These are phyloP conservation scores for Pseudocheirus occidentalis DNA, from an alignment of 2,797 vertebrate genomes.

Conservation along the genomic window DNA sequence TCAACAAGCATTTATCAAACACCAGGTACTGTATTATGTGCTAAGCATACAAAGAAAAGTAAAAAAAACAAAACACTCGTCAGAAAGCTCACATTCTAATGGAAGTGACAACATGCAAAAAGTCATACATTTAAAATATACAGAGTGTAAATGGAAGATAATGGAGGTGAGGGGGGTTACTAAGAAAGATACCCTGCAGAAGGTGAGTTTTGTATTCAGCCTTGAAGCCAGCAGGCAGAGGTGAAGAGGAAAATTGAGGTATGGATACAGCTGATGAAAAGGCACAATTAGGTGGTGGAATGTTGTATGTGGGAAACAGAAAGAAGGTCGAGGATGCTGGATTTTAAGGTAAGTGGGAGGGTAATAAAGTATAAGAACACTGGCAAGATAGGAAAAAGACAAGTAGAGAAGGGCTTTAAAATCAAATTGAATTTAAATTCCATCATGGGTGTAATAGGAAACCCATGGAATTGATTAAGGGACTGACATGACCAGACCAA, in stretches of 20 bases:
- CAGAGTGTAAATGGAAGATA: background rate
- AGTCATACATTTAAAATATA: background rate
- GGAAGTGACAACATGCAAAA: background rate
- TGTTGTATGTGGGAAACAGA: background rate
- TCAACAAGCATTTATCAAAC: background rate
- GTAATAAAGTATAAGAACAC: background rate
- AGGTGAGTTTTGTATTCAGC: background rate
- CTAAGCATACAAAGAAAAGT: background rate
- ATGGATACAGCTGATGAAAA: background rate
- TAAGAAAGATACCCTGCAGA: background rate
- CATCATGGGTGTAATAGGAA: background rate
- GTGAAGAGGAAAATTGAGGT: background rate
- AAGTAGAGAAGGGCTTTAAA: background rate
- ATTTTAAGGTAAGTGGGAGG: background rate
- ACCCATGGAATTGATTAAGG: background rate
- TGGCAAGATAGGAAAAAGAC: background rate
- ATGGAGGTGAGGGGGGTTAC: background rate
- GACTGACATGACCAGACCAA: background rate
- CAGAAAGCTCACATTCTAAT: background rate
- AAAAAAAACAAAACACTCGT: background rate
- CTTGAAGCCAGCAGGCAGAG: background rate
- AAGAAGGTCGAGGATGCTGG: background rate
- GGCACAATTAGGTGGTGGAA: background rate
- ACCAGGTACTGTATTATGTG: background rate
- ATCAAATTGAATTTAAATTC: background rate